Evolutionary conservation across 2,888 invertebrate species (phyloP).

Genomic region (Mimachlamys varia): DNA sequence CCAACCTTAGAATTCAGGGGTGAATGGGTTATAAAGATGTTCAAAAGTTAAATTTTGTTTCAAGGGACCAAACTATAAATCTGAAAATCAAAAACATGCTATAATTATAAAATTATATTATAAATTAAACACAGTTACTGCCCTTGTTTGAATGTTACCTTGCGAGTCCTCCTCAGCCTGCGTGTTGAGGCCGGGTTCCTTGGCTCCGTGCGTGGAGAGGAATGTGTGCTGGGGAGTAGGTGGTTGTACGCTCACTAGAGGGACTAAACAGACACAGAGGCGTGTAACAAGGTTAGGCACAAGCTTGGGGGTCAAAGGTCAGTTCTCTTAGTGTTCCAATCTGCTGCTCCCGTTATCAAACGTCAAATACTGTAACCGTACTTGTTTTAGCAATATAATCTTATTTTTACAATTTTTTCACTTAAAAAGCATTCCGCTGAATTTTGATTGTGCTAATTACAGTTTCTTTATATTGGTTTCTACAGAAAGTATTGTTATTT

Average conservation of each 20-base stretch:
- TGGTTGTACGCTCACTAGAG: constrained; percentile 66
- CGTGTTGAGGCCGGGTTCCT: not conserved
- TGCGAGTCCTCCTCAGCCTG: constrained; percentile 11
- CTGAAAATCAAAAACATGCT: not conserved
- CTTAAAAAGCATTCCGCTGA: too few species aligned
- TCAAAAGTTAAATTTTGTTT: too few species aligned
- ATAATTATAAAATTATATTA: not conserved
- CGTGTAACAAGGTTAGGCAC: constrained; percentile 28
- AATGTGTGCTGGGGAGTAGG: constrained; percentile 70
- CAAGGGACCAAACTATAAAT: not conserved
- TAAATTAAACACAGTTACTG: not conserved
- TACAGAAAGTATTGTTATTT: too few species aligned
- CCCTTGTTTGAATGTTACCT: not conserved
- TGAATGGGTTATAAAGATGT: too few species aligned
- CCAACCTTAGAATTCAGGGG: too few species aligned
- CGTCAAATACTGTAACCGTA: not conserved
- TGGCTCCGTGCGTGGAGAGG: constrained; percentile 41
- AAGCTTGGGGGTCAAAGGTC: constrained; percentile 20
- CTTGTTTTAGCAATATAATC: too few species aligned
- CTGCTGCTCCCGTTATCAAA: not conserved
- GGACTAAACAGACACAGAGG: constrained; percentile 48
- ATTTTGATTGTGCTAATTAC: too few species aligned
- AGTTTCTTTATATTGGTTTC: too few species aligned
- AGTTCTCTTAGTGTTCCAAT: constrained; percentile 18
- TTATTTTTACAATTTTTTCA: too few species aligned